Evolutionary conservation across 92 coral and sea anemone species (phyloP), one percentile per base, ranked within the genome.

Genomic region (Paragorgia papillata): DNA sequence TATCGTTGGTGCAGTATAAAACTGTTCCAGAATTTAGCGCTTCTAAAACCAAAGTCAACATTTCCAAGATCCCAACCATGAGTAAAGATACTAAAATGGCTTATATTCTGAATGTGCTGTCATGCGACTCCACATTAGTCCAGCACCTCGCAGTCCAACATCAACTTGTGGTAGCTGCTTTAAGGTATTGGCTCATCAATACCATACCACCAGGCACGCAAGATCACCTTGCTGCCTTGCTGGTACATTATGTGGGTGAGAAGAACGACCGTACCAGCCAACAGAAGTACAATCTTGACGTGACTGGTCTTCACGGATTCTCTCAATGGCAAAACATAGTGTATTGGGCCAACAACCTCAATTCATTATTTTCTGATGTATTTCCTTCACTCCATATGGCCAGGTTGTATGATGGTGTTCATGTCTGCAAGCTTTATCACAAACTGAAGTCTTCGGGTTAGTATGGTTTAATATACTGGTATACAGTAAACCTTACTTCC

Each of bases 151-250:
- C 78, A 19, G 19, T 54, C 30, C 14, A 30, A 32, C 41, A 37
- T n/a, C 78, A 71, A 51, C 39, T 71, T 18, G 51, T 71, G 18
- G 64, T 34, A 6, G 21, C 78, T 3, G 78, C 64, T 10, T 41
- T 83, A 21, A 87, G 92, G 64, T 90, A 79, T 54, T 82, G 91
- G 80, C 25, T 90, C 17, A 63, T 12, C 43, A 37, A 37, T 37
- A 10, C 43, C 43, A 74, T 60, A 9, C 94, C 94, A 25, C 27
- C 32, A 32, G 40, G 85, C 13, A 40, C 57, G 19, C 32, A 51
- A 55, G 67, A 32, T 13, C 87, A 86, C 41, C 80, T 88, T 0
- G 54, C 69, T 17, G 85, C 92, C 7, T 56, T 90, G 43, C 24
- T 90, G 62, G 61, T 82, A 29, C 26, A 71, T 25, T 31, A 51